A percentile compares a stretch with the other conserved stretches of the same genome.
Evolutionary conservation across 2,888 invertebrate species (phyloP).

Genomic region (Drosophila demipolita): DNA sequence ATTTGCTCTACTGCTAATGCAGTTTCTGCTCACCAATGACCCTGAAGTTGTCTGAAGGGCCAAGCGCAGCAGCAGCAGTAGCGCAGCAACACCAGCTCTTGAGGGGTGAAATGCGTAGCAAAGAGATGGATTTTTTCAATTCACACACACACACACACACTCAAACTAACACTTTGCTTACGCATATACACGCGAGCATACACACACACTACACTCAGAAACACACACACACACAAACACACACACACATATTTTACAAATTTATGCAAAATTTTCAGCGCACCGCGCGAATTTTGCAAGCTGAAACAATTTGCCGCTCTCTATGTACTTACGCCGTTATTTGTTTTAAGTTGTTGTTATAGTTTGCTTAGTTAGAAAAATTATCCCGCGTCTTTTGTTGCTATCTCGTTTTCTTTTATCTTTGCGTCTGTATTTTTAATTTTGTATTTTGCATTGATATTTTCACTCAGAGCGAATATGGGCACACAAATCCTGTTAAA

Average conservation of each 20-base stretch:
- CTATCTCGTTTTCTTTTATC: slow-evolving; percentile 66
- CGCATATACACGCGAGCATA: slow-evolving; percentile 29
- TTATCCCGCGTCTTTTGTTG: slow-evolving; percentile 73
- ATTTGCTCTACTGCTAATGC: slow-evolving; percentile 19
- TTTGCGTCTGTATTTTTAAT: slow-evolving; percentile 60
- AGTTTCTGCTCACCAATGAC: slow-evolving; percentile 53
- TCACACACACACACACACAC: slow-evolving; percentile 42
- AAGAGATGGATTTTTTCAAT: slow-evolving; percentile 78
- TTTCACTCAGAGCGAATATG: slow-evolving; percentile 48
- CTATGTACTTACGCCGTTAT: slow-evolving; percentile 77
- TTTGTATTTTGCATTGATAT: slow-evolving; percentile 61
- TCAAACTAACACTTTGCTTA: slow-evolving; percentile 24
- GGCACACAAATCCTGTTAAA: slow-evolving; percentile 47
- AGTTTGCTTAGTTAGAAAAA: slow-evolving; percentile 57
- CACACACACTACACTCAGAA: slow-evolving; percentile 26
- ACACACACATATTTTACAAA: slow-evolving; percentile 62
- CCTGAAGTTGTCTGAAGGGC: slow-evolving; percentile 61
- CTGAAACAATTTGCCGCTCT: slow-evolving; percentile 22
- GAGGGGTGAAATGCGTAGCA: slow-evolving; percentile 77
- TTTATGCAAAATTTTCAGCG: slow-evolving; percentile 71
- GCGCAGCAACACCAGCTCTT: slow-evolving; percentile 42
- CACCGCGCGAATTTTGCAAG: slow-evolving; percentile 48
- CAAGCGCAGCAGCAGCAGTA: slow-evolving; percentile 49
- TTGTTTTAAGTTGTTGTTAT: slow-evolving; percentile 60
- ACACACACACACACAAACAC: slow-evolving; percentile 32